phyloP scores from a whole-genome alignment of 2,888 invertebrate species.

The Acronicta psi region DNA sequence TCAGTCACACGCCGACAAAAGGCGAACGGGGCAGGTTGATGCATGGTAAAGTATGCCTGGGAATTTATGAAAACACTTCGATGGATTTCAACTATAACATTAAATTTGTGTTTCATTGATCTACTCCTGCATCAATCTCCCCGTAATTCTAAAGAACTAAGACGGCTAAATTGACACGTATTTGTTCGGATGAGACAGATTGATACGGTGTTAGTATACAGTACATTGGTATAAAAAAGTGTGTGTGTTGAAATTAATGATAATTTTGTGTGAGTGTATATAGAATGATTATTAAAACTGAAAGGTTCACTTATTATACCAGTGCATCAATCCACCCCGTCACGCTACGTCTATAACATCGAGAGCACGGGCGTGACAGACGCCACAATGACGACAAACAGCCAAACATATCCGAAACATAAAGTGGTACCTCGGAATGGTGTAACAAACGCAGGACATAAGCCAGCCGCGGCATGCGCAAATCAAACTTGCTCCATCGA shows the following conservation, averaged over 20 bases:
- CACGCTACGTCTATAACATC: slow-evolving; percentile 76
- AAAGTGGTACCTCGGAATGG: slow-evolving; percentile 84
- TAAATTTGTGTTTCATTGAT: slow-evolving; percentile 7
- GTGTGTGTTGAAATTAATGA: slow-evolving; percentile 40
- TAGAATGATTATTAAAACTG: slow-evolving; percentile 17
- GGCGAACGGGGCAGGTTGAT: slow-evolving; percentile 74
- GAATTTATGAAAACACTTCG: slow-evolving; percentile 15
- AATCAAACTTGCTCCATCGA: slow-evolving; percentile 87
- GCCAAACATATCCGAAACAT: slow-evolving; percentile 80
- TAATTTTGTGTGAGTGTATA: slow-evolving; percentile 44
- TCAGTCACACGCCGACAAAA: slow-evolving; percentile 59
- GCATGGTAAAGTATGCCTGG: slow-evolving; percentile 49
- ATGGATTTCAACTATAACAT: not conserved
- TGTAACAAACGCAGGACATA: slow-evolving; percentile 85
- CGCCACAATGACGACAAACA: slow-evolving; percentile 86
- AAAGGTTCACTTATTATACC: slow-evolving; percentile 50
- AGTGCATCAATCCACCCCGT: slow-evolving; percentile 81
- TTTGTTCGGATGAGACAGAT: slow-evolving; percentile 71
- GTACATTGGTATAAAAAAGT: slow-evolving; percentile 58
- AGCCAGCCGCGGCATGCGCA: slow-evolving; percentile 88
- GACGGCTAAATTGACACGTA: slow-evolving; percentile 73
- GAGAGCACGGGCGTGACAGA: slow-evolving; percentile 79
- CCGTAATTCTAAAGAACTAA: slow-evolving; percentile 69
- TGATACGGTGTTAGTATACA: slow-evolving; percentile 67
- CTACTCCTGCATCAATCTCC: slow-evolving; percentile 72